phyloP scores from a whole-genome alignment of 2,888 invertebrate species.

The Hemicrepidius hirtus region DNA sequence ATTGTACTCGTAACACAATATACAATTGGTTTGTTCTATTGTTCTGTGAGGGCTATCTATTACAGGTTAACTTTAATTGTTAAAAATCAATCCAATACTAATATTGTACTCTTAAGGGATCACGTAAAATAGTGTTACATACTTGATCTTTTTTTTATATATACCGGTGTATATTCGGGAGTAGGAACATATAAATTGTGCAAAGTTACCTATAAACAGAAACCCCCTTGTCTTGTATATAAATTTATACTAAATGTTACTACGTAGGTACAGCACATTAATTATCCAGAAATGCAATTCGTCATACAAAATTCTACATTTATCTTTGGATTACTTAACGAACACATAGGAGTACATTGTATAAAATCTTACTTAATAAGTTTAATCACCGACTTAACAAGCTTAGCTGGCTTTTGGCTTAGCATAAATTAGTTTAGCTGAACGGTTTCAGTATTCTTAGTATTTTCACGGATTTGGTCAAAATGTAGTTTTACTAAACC shows the following conservation, averaged over 20 bases:
- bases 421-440: background rate
- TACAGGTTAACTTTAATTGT: background rate
- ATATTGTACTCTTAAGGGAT: too few relatives aligned
- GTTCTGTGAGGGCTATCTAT: background rate
- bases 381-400: slow-evolving; percentile 33
- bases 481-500: background rate
- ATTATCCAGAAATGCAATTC: slow-evolving; percentile 5
- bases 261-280: slow-evolving; percentile 8
- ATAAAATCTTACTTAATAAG: slow-evolving; percentile 35
- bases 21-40: background rate
- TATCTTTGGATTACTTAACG: slow-evolving; percentile 33
- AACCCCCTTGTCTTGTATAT: background rate
- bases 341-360: slow-evolving; percentile 38
- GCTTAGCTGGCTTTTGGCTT: slow-evolving; percentile 28
- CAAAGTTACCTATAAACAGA: slow-evolving; percentile 9
- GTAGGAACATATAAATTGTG: background rate
- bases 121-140: background rate
- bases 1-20: background rate
- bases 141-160: background rate
- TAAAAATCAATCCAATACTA: too few relatives aligned
- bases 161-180: too few relatives aligned
- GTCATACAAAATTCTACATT: slow-evolving; percentile 37
- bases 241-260: slow-evolving; percentile 4
- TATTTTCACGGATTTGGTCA: background rate
- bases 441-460: slow-evolving; percentile 3